A percentile compares a stretch with the other conserved stretches of the same genome.
phyloP scores from a whole-genome alignment of 1,140 invertebrate species.

The Cecropterus lyciades region DNA sequence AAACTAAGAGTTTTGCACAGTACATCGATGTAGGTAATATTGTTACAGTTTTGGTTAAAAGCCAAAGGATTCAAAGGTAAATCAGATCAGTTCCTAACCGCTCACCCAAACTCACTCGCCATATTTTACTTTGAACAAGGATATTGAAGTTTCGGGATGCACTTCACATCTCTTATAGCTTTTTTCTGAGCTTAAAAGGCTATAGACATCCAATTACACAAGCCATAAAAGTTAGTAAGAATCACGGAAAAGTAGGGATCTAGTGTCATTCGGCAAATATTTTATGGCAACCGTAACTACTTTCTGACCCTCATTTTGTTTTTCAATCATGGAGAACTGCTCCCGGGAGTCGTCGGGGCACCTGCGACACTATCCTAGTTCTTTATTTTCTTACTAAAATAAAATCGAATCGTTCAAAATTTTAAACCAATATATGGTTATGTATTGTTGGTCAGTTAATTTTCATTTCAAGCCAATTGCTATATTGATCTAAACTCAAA shows the following conservation, averaged over 20 bases:
- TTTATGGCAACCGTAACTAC: constrained; percentile 52
- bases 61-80: background rate
- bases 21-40: background rate
- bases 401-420: no score
- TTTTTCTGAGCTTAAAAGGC: background rate
- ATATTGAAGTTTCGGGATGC: background rate
- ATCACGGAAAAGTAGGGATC: no score
- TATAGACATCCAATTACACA: no score
- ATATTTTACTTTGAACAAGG: background rate
- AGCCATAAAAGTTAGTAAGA: no score
- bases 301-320: constrained; percentile 59
- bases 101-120: background rate
- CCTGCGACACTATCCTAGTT: constrained; percentile 42
- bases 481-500: no score
- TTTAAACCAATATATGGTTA: no score
- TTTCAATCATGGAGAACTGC: constrained; percentile 57
- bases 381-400: no score
- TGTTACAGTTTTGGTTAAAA: background rate
- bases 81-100: background rate
- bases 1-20: no score
- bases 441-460: no score
- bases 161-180: background rate
- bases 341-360: constrained; percentile 49
- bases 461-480: no score
- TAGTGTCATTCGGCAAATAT: constrained; percentile 41